Base-by-base conservation (phyloP, 2,797 vertebrate species). In the Pelobates cultripes region DNA sequence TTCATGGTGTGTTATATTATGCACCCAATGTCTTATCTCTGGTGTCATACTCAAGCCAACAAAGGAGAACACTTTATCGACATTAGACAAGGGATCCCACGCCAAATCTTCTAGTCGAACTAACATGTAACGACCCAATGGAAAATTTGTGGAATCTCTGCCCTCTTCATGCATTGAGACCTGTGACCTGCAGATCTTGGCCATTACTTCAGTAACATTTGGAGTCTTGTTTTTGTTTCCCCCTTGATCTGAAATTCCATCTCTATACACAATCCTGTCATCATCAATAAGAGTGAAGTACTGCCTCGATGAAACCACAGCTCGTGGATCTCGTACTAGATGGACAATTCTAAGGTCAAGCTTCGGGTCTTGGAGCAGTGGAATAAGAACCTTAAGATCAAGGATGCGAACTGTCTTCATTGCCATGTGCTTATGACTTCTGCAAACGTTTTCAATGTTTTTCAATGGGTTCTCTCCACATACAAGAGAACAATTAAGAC, bases 71-170 rank as follows among this genome's bases (percentile, higher is more conserved):
- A 96, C 90, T 82, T 94, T 92, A 1, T 76, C 76, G 4, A 91
- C 88, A 63, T 92, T 94, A 51, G 88, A 85, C 85, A 89, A 86
- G 0, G 95, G 94, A n/a, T 90, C 89, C 44, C 90, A 86, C 2
- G 94, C 92, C 81, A 96, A 86, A 84, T 96, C 95, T 87, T 95
- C 95, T 8, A 95, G 95, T 3, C 94, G 91, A 43, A 95, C 89
- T 43, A 94, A 86, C 43, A 95, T 83, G 84, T 95, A 96, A 64
- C 92, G 92, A 0, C 92, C 93, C 4, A 2, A 7, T 28, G 28
- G 28, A 15, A 14, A 47, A 7, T 28, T 7, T 14, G 8, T 57
- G 0, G n/a, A 8, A 2, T 12, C 43, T 45, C 5, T 51, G 43
- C 28, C 60, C 41, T 64, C 45, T 17, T 57, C 40, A 44, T 72